Conservation (phyloP, 2,888 invertebrate genomes). For the Lepidonotus clava region DNA sequence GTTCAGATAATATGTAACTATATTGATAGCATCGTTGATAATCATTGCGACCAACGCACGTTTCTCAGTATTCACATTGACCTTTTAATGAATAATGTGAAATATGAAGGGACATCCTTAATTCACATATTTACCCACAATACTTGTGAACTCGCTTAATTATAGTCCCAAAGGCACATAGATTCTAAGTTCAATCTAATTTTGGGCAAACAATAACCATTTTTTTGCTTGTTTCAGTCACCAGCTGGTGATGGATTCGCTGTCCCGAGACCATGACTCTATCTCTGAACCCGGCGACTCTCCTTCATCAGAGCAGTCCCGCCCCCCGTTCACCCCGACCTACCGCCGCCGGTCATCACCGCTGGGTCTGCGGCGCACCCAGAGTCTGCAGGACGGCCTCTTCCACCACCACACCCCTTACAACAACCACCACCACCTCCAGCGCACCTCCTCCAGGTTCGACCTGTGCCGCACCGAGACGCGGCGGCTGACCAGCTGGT, state of each 20-base stretch:
- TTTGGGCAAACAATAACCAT: too few species aligned
- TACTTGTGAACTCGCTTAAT: too few species aligned
- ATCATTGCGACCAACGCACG: too few species aligned
- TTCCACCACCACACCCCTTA: background rate
- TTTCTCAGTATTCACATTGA: too few species aligned
- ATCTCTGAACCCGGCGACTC: background rate
- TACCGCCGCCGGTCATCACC: background rate
- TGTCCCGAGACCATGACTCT: constrained; percentile 1
- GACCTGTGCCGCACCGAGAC: constrained; percentile 32
- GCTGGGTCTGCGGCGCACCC: background rate
- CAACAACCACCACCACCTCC: background rate
- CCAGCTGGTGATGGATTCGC: constrained; percentile 42
- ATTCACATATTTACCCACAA: too few species aligned
- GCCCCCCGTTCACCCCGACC: background rate
- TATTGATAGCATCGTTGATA: too few species aligned
- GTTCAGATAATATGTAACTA: too few species aligned
- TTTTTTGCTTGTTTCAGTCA: background rate
- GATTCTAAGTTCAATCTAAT: too few species aligned
- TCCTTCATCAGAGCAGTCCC: background rate
- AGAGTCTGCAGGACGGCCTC: constrained; percentile 28
- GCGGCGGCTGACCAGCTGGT: constrained; percentile 12
- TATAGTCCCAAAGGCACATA: too few species aligned
- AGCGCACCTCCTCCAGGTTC: background rate
- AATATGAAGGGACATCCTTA: too few species aligned
- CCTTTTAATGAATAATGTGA: too few species aligned